phyloP scores from a whole-genome alignment of 2,888 invertebrate genomes.

The Erebia ligea region DNA sequence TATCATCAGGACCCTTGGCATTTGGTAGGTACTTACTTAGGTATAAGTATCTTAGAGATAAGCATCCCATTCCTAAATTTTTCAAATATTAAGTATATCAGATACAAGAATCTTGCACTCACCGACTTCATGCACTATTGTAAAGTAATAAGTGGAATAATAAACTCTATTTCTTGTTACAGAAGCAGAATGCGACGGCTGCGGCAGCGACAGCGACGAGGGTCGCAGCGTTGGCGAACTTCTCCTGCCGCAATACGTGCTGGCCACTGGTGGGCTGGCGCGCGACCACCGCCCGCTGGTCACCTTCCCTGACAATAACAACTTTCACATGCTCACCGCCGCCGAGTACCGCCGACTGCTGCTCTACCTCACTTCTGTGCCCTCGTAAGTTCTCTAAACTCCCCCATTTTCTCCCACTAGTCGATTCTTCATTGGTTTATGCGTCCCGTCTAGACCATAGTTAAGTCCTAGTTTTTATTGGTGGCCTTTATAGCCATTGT shows the following conservation, averaged over 20 bases:
- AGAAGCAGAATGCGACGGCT: conserved; percentile 82
- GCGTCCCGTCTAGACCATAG: no score
- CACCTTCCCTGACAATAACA: conserved; percentile 96
- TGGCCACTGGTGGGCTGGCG: conserved; percentile 97
- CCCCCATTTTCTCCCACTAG: no score
- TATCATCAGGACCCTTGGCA: no score
- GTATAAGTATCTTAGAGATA: no score
- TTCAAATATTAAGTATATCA: no score
- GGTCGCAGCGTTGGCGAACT: conserved; percentile 93
- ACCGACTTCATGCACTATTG: background rate
- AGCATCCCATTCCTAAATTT: no score
- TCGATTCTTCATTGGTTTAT: no score
- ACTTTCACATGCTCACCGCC: conserved; percentile 92
- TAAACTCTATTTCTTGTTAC: conserved; percentile 43
- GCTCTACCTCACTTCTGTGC: conserved; percentile 97
- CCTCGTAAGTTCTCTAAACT: conserved; percentile 89
- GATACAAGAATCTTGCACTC: no score
- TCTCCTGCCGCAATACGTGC: conserved; percentile 93
- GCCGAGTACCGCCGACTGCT: conserved; percentile 95
- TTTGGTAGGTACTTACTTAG: no score
- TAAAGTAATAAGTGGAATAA: background rate
- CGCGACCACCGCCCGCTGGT: conserved; percentile 96
- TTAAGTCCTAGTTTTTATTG: no score
- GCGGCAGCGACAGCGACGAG: conserved; percentile 83
- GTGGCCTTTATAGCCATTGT: no score